Evolutionary conservation across 2,888 invertebrate genomes (phyloP).

Genomic region (Opisthograptis luteolata): DNA sequence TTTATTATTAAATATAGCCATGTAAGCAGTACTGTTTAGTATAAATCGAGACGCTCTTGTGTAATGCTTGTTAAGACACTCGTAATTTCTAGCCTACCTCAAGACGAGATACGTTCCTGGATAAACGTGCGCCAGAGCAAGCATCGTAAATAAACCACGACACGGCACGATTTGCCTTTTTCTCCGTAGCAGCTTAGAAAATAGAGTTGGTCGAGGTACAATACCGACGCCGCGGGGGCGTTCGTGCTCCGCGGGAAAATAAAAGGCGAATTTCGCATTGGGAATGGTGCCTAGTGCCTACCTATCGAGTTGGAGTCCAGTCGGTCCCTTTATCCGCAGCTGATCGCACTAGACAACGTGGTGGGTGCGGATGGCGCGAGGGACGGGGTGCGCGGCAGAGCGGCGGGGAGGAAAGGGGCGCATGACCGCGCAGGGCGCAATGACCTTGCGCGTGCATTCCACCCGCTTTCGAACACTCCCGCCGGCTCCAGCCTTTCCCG

Average conservation of each 20-base stretch:
- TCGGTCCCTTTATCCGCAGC: constrained; percentile 75
- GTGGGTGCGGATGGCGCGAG: constrained; percentile 52
- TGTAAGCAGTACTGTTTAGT: too few species aligned
- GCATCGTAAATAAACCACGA: constrained; percentile 70
- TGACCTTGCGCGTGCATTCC: constrained; percentile 83
- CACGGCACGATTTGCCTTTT: constrained; percentile 58
- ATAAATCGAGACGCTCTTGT: too few species aligned
- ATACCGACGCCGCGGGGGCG: constrained; percentile 68
- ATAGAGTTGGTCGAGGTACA: constrained; percentile 69
- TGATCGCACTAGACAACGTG: constrained; percentile 79
- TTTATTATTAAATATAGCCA: too few species aligned
- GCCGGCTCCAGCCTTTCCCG: constrained; percentile 56
- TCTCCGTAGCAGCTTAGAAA: constrained; percentile 65
- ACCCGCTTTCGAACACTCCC: constrained; percentile 70
- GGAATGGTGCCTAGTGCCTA: too few species aligned
- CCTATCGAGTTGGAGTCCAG: constrained; percentile 69
- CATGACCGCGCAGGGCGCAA: constrained; percentile 84
- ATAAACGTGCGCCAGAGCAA: constrained; percentile 63
- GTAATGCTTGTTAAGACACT: constrained; percentile 8
- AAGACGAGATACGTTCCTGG: constrained; percentile 54
- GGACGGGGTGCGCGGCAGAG: constrained; percentile 41
- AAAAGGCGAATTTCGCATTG: constrained; percentile 74
- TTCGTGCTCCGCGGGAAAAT: constrained; percentile 67
- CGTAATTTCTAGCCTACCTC: constrained; percentile 23
- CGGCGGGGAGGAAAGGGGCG: constrained; percentile 63